phyloP scores from a whole-genome alignment of 2,113 vertebrate species.

The Bujurquina vittata region DNA sequence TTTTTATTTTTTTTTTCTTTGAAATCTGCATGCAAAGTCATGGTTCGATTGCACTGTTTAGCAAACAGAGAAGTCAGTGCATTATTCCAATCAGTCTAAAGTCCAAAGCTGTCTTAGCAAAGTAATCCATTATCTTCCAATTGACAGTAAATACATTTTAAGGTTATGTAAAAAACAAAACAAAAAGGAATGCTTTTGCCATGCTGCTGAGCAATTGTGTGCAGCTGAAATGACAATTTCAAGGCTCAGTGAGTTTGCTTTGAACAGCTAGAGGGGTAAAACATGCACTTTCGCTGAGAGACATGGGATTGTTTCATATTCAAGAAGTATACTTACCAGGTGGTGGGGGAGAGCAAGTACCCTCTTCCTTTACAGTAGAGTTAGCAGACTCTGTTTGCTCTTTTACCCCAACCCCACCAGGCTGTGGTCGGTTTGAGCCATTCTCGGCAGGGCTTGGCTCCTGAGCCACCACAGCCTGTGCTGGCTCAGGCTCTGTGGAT shows the following conservation, averaged over 20 bases:
- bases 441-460: constrained; percentile 51
- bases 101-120: constrained; percentile 14
- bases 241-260: constrained; percentile 16
- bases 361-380: constrained; percentile 65
- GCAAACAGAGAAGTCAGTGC: constrained; percentile 17
- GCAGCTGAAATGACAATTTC: neutral
- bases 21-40: constrained; percentile 25
- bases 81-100: constrained; percentile 1
- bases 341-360: constrained; percentile 52
- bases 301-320: constrained; percentile 52
- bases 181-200: neutral
- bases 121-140: neutral
- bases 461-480: constrained; percentile 62
- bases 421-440: constrained; percentile 54
- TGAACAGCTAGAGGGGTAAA: constrained; percentile 16
- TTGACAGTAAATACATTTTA: neutral
- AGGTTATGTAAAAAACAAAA: neutral
- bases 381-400: constrained; percentile 53
- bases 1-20: neutral
- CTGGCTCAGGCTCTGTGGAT: constrained; percentile 57
- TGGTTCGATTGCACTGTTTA: neutral
- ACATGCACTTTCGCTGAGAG: constrained; percentile 51
- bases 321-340: constrained; percentile 73
- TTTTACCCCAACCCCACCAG: constrained; percentile 59
- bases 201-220: constrained; percentile 36